Base-by-base conservation (phyloP, 2,888 invertebrate genomes). In the Cosmopolites sordidus region DNA sequence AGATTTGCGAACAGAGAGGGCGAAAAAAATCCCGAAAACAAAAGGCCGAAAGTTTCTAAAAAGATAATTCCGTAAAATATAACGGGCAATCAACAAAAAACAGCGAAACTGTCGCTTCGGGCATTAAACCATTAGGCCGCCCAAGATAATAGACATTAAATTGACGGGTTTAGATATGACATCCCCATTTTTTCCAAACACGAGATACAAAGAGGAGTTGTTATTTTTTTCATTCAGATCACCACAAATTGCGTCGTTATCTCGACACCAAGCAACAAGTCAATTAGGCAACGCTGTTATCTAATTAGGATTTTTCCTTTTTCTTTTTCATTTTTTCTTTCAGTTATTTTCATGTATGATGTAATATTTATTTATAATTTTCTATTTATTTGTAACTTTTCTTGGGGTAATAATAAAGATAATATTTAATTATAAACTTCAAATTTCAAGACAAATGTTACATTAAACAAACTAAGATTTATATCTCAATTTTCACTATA, bases 191-290 rank as follows among this genome's bases (percentile, higher is more conserved):
- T 33, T 33, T n/a, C 12, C 11, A 11, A 5, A 11, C 4, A 2
- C 33, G n/a, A 9, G 33, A n/a, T 11, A 12, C 33, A 12, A 33
- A 33, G 11, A 12, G 33, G n/a, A 11, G 22, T 22, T 22, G 22
- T 22, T 22, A 5, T 33, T 11, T 33, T 9, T 33, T 5, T 33
- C 12, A 33, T 5, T 33, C 3, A 33, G n/a, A 12, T 12, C 33
- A 12, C 33, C 33, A 33, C 33, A 33, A 33, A 33, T 33, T 33
- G n/a, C 33, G 33, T 12, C 33, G 33, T 33, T 33, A 33, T 33
- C 33, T 33, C 33, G 11, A 11, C 33, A 5, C 3, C 11, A 12
- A 11, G 5, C 5, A 33, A 12, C 33, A 33, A 33, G 33, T 33
- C 33, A 33, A 33, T 33, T 33, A 33, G 11, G 33, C 12, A 33